Evolutionary conservation across 1,140 invertebrate genomes (phyloP), one percentile per base, ranked within the genome.

Genomic region (Acyrthosiphon pisum): DNA sequence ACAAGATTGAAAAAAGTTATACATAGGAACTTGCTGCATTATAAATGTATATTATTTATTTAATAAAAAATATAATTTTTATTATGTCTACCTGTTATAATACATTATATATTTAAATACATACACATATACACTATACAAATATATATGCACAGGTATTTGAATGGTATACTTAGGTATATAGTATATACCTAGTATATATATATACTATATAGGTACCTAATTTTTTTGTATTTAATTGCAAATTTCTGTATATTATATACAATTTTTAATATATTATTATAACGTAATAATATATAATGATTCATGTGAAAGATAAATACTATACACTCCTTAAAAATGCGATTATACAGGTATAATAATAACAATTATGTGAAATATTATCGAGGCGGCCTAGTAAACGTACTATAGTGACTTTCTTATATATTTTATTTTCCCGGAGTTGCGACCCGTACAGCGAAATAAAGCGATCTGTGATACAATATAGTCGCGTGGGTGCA

Each of bases 291-390:
- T 76, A 76, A 7, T n/a, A 14, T 68, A n/a, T 30, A 60, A 60
- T 6, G 60, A 76, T n/a, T 76, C 30, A 6, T 20, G n/a, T 76
- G 14, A 76, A 76, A n/a, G 60, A 76, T 76, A 76, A 76, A 76
- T 76, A 76, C 14, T 76, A n/a, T 76, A 76, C 60, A 76, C 60
- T 76, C 60, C 60, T 76, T 76, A 76, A 76, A 68, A 76, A 76
- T 76, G 60, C 30, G n/a, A 9, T 60, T 2, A 14, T 76, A n/a
- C n/a, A 76, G 60, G 30, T 76, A n/a, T 76, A n/a, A 18, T n/a
- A 76, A 76, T 18, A 76, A 76, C 3, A 18, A 76, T 68, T 68
- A 30, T 76, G 60, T 76, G 60, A 76, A 76, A n/a, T 76, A 76
- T 76, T 76, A 76, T 76, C 60, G 60, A 76, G n/a, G 11, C n/a